Conservation (phyloP, 2,888 invertebrate species). For the Galerucella calmariensis region DNA sequence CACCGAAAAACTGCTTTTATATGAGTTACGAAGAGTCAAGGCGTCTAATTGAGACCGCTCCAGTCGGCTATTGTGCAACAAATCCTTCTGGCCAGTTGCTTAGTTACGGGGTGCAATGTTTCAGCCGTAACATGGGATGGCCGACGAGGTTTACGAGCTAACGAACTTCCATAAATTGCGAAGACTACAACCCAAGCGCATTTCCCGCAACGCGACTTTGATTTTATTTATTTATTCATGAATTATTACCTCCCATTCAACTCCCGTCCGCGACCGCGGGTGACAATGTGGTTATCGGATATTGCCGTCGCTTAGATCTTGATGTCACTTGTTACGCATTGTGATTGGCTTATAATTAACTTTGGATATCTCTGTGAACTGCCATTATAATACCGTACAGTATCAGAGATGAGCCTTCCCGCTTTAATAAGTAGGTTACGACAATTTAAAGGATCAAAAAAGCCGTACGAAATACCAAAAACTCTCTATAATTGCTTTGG, state of each 20-base stretch:
- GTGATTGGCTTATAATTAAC: constrained; percentile 57
- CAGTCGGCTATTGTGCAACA: constrained; percentile 48
- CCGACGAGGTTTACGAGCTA: constrained; percentile 62
- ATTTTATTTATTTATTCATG: constrained; percentile 61
- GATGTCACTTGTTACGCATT: constrained; percentile 54
- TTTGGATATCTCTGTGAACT: constrained; percentile 13
- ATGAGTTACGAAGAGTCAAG: constrained; percentile 42
- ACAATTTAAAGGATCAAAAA: not conserved
- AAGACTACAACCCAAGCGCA: constrained; percentile 54
- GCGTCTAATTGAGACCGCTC: constrained; percentile 54
- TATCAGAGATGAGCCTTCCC: not conserved
- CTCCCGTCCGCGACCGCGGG: constrained; percentile 53
- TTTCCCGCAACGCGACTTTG: constrained; percentile 53
- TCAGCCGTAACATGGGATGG: constrained; percentile 61
- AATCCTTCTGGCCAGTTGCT: constrained; percentile 53
- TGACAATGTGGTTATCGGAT: constrained; percentile 58
- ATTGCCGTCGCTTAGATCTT: constrained; percentile 51
- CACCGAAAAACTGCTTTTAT: constrained; percentile 34
- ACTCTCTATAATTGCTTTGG: too few relatives aligned
- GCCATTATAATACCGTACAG: not conserved
- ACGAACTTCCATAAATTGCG: constrained; percentile 62
- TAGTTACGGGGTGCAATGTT: constrained; percentile 63
- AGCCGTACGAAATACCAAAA: too few relatives aligned
- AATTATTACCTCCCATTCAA: constrained; percentile 58
- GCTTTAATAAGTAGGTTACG: not conserved